These are phyloP conservation scores for Ceratoteleas bidentatus DNA, from an alignment of 1,140 invertebrate genomes.

Conservation along the genomic window DNA sequence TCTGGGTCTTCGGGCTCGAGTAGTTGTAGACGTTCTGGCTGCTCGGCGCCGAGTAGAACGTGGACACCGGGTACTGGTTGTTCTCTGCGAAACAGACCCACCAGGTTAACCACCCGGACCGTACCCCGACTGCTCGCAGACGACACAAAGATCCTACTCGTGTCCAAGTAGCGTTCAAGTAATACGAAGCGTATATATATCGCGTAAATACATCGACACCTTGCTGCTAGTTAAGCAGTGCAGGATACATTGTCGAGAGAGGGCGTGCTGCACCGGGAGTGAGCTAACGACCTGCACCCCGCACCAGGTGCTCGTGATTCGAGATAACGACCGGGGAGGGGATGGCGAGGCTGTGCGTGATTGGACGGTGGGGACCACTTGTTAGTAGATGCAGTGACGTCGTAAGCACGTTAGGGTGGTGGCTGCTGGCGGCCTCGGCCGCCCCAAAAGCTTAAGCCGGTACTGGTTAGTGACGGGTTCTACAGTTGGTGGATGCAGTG, in stretches of 20 bases:
- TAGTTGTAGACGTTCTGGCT: conserved; percentile 50
- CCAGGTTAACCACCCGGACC: neutral
- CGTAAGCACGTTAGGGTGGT: conserved; percentile 31
- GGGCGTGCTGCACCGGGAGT: conserved; percentile 33
- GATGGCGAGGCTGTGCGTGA: conserved; percentile 27
- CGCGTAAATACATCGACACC: conserved; percentile 48
- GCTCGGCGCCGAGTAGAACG: conserved; percentile 61
- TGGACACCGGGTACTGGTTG: conserved; percentile 72
- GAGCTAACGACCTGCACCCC: conserved; percentile 36
- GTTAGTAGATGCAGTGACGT: conserved; percentile 43
- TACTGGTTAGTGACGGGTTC: conserved; percentile 42
- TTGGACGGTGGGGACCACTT: conserved; percentile 31
- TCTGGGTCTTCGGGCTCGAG: conserved; percentile 37
- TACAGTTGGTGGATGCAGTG: conserved; percentile 52
- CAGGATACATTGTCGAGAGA: conserved; percentile 21
- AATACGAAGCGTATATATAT: conserved; percentile 43
- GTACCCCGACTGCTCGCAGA: too few species aligned
- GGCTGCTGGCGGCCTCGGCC: too few species aligned
- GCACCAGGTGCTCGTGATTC: too few species aligned
- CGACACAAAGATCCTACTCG: conserved; percentile 28
- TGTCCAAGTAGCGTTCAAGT: conserved; percentile 35
- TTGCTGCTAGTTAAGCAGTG: conserved; percentile 52
- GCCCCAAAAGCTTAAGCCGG: conserved; percentile 55
- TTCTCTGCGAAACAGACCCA: conserved; percentile 54
- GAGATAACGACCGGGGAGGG: conserved; percentile 1